Evolutionary conservation across 2,113 vertebrate species (phyloP).

Genomic region (Eurypyga helias): DNA sequence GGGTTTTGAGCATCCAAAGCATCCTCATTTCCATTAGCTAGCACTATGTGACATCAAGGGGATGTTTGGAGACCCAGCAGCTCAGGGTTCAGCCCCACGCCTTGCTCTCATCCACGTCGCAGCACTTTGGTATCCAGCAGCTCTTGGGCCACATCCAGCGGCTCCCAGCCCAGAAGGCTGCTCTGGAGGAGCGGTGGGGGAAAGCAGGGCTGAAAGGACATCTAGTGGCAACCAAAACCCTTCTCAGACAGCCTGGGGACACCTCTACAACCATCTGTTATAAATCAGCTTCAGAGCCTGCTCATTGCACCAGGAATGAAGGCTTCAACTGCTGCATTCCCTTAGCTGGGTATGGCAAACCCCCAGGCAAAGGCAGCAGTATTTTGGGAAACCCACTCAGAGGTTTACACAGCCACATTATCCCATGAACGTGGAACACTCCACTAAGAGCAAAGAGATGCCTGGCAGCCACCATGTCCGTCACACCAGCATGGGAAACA

Average conservation of each 20-base stretch:
- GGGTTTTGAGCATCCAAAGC: background rate
- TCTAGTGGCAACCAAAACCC: constrained; percentile 42
- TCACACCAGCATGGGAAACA: background rate
- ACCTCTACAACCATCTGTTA: rapidly evolving
- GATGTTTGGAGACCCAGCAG: background rate
- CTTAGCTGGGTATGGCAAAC: background rate
- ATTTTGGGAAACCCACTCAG: background rate
- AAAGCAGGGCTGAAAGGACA: constrained; percentile 65
- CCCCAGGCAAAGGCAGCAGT: background rate
- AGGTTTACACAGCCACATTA: rapidly evolving
- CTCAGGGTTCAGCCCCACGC: background rate
- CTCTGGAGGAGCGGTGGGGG: background rate
- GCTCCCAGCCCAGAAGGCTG: background rate
- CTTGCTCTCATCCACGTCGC: background rate
- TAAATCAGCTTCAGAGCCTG: background rate
- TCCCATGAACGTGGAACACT: rapidly evolving
- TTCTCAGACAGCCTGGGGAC: background rate
- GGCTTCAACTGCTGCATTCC: background rate
- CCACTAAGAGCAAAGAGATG: too few species aligned
- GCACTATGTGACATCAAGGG: background rate
- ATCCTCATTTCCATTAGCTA: background rate
- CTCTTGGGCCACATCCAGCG: background rate
- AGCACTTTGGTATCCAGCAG: background rate
- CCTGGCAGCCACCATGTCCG: rapidly evolving
- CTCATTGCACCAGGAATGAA: background rate